A percentile compares a stretch with the other conserved stretches of the same genome.
Conservation (phyloP, 2,888 invertebrate species). For the Tuberolachnus salignus region DNA sequence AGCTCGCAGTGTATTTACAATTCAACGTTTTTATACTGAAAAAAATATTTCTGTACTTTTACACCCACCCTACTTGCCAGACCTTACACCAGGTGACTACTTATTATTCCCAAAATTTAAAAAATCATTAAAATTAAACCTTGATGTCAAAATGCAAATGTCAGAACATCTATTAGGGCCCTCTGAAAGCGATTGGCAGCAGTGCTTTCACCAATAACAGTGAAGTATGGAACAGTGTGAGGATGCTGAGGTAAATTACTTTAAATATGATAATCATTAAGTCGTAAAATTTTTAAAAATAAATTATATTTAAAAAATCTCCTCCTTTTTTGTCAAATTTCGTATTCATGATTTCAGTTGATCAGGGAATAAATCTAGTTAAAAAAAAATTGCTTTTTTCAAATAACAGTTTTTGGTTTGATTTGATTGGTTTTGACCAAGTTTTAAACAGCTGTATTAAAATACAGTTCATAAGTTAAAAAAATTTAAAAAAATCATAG, state of each 20-base stretch:
- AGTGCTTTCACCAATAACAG: conserved; percentile 5
- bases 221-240: conserved; percentile 11
- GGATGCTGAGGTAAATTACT: not conserved
- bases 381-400: too few relatives aligned
- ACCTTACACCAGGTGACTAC: conserved; percentile 50
- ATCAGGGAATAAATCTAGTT: too few relatives aligned
- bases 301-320: conserved; percentile 16
- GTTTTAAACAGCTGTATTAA: too few relatives aligned
- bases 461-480: too few relatives aligned
- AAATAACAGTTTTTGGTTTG: too few relatives aligned
- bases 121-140: conserved; percentile 53
- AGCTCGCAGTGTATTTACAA: not conserved
- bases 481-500: too few relatives aligned
- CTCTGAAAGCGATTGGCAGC: conserved; percentile 7
- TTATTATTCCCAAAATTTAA: conserved; percentile 52
- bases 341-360: too few relatives aligned
- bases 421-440: too few relatives aligned
- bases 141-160: conserved; percentile 55
- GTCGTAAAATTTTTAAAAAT: conserved; percentile 26
- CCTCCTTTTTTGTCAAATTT: conserved; percentile 1
- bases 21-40: conserved; percentile 54
- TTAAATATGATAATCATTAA: conserved; percentile 19
- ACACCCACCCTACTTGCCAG: not conserved
- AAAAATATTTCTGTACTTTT: conserved; percentile 38
- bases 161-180: not conserved